phyloP scores from a whole-genome alignment of 2,888 invertebrate genomes.

The Pseudoips prasinana region DNA sequence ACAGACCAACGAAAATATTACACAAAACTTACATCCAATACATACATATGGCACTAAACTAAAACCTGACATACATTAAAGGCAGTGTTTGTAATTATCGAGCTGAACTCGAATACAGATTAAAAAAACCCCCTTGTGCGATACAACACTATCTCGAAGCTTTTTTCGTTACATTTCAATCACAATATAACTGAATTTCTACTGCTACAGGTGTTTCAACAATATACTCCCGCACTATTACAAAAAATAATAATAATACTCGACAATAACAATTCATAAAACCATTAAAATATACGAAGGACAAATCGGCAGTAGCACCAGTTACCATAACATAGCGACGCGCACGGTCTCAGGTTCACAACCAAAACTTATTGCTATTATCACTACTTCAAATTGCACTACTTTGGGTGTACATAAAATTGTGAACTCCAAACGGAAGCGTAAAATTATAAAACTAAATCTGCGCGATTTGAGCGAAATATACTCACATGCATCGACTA shows the following conservation, averaged over 20 bases:
- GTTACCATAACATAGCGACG: slow-evolving; percentile 55
- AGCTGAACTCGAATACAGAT: slow-evolving; percentile 12
- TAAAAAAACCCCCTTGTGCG: neutral
- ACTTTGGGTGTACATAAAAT: slow-evolving; percentile 63
- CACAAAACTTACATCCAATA: slow-evolving; percentile 64
- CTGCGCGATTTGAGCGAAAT: slow-evolving; percentile 62
- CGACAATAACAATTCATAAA: slow-evolving; percentile 72
- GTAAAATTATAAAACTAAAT: slow-evolving; percentile 51
- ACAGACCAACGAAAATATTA: slow-evolving; percentile 76
- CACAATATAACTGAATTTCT: slow-evolving; percentile 73
- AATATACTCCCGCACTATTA: slow-evolving; percentile 64
- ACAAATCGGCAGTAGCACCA: slow-evolving; percentile 69
- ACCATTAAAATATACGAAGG: slow-evolving; percentile 56
- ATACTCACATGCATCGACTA: slow-evolving; percentile 59
- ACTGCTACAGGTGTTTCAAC: slow-evolving; percentile 63
- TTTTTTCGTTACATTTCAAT: slow-evolving; percentile 75
- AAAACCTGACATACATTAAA: slow-evolving; percentile 51
- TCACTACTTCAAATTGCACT: slow-evolving; percentile 76
- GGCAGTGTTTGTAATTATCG: slow-evolving; percentile 51
- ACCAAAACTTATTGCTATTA: slow-evolving; percentile 81
- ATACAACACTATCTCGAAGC: slow-evolving; percentile 4
- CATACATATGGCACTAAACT: slow-evolving; percentile 71
- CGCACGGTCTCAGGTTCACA: slow-evolving; percentile 68
- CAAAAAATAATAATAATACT: slow-evolving; percentile 68
- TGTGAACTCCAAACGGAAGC: slow-evolving; percentile 59